Percentiles rank a stretch among this genome's conserved stretches.
phyloP scores from a whole-genome alignment of 2,113 vertebrate genomes.

The Tetrax tetrax region DNA sequence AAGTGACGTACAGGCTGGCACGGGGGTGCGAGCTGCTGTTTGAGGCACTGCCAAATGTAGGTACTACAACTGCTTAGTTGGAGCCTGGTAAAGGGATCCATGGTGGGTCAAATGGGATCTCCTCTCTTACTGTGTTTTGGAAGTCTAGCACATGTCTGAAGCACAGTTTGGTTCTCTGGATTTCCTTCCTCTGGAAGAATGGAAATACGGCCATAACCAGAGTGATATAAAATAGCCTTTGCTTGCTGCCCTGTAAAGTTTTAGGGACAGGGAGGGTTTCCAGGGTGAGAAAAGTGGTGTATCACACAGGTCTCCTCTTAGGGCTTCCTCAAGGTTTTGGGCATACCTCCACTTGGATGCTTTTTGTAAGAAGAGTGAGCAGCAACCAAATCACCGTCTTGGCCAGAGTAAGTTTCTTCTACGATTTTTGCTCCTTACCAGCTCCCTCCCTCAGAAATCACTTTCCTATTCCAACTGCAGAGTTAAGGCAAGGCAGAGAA shows the following conservation, averaged over 20 bases:
- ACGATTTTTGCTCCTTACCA: background rate
- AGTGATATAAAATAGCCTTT: background rate
- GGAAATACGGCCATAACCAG: background rate
- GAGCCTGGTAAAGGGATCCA: background rate
- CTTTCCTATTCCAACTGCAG: background rate
- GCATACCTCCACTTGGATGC: background rate
- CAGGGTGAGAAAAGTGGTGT: background rate
- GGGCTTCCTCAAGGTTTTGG: background rate
- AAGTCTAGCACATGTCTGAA: background rate
- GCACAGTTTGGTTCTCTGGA: background rate
- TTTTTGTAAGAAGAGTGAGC: background rate
- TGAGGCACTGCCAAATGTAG: background rate
- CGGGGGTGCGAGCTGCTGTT: background rate
- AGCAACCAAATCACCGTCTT: rapidly evolving
- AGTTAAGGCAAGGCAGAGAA: background rate
- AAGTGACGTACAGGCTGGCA: background rate
- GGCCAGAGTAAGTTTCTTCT: background rate
- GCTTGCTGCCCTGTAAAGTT: background rate
- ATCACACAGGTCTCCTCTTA: background rate
- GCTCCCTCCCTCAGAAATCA: background rate
- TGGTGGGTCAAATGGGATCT: background rate
- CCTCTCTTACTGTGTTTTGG: background rate
- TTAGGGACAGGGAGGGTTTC: background rate
- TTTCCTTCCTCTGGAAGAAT: background rate
- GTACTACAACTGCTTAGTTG: background rate